Evolutionary conservation across 2,888 invertebrate genomes (phyloP), one percentile per base, ranked within the genome.

Genomic region (Eupithecia abbreviata): DNA sequence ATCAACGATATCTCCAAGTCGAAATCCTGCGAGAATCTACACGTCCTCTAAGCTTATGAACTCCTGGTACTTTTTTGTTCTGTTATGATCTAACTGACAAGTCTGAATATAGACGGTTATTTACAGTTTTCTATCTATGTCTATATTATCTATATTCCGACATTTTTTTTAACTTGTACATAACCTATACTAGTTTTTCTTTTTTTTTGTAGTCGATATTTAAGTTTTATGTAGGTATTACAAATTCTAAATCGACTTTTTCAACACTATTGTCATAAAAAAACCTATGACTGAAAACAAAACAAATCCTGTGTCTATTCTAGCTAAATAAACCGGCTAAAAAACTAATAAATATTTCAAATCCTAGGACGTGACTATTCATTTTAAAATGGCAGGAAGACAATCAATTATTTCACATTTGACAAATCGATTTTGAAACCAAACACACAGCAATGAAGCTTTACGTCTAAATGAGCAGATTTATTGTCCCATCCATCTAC

Each of bases 21-120:
- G 13, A 98, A 98, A 90, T 97, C 97, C 79, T 98, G 98, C 92
- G 98, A 98, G 91, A 98, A 98, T 91, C 95, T 98, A 79, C 98
- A 98, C 89, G 98, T 98, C 82, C 95, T 98, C 83, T 98, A 92
- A 93, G 80, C 74, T 80, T 84, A 79, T 88, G 82, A 3, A 47
- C 43, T 76, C 85, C 85, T 87, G 82, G 86, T 87, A 86, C 80
- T 81, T 84, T 73, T 47, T 18, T 47, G 12, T 47, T 18, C 3
- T 69, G 12, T 18, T 47, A 45, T n/a, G 45, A 0, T 15, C 18
- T 45, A 45, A 45, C 6, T 7, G 18, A 62, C 10, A 4, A 4
- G 62, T 62, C 62, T 62, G 30, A 62, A 62, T 12, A 12, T 18
- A 15, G 51, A 51, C 51, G 15, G 6, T 13, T 6, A 51, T 51